Base-by-base conservation (phyloP, 2,113 vertebrate species). In the crab-eating macaque (Macaca fascicularis) region DNA sequence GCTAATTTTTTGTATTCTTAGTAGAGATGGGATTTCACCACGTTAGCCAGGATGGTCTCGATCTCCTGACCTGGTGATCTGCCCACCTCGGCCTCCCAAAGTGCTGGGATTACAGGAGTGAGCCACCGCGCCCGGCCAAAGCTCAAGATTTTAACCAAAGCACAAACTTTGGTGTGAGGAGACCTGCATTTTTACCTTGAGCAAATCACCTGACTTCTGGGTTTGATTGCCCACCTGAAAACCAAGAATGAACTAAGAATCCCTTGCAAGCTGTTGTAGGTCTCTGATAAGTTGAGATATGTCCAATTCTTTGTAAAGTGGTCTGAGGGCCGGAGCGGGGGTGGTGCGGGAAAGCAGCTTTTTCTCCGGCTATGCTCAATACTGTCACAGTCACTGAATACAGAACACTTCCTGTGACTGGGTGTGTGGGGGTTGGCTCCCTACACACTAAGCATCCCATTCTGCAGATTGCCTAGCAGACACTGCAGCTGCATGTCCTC, bases 161-260 rank as follows among this genome's bases (percentile, higher is more conserved):
- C 40, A 78, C 6, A 1, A 9, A 40, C 57, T 61, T 80, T 69
- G 48, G 25, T 12, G 19, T 50, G n/a, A 81, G 27, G 30, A 27
- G 20, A 94, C 4, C 48, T 92, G 23, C 22, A 9, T 22, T 84
- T 85, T 84, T 32, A 92, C 45, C 40, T 45, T 52, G 20, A 90
- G 57, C 23, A 78, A 80, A n/a, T 70, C 17, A 83, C 57, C 32
- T 50, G 40, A 83, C 6, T 79, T 87, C 84, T 83, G 35, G 83
- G 6, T 83, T 90, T 83, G 35, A 78, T 38, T 96, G 17, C 17
- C 45, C 43, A 69, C 55, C n/a, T 92, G 83, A 86, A 94, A 92
- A 67, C 10, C 17, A 23, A 3, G 8, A 76, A 52, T 16, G 22
- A 67, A 25, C 50, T 70, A 76, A 91, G 59, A 81, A 61, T 89